Evolutionary conservation across 1,140 invertebrate genomes (phyloP).

Genomic region (Drosophila simulans): DNA sequence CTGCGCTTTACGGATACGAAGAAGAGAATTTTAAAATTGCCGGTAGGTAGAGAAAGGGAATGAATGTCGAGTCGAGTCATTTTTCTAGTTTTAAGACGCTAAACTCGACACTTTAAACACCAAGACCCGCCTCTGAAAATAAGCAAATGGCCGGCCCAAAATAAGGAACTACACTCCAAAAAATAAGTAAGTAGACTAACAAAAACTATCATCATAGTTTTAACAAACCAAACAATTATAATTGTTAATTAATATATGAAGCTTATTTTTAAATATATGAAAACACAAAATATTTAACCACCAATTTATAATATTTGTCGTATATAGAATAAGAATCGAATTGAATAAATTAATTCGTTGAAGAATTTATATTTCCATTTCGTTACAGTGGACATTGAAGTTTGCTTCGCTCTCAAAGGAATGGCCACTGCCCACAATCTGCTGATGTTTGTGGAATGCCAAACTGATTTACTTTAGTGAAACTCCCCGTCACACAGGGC

Average conservation of each 20-base stretch:
- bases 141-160: conserved; percentile 6
- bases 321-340: too few species aligned
- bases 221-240: not conserved
- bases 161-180: conserved; percentile 1
- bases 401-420: conserved; percentile 12
- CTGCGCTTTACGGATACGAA: conserved; percentile 22
- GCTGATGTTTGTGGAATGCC: conserved; percentile 57
- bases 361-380: too few species aligned
- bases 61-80: conserved; percentile 44
- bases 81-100: conserved; percentile 68
- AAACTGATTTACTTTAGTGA: conserved; percentile 66
- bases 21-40: conserved; percentile 61
- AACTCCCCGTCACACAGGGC: conserved; percentile 26
- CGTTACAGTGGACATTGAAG: not conserved
- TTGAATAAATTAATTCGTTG: too few species aligned
- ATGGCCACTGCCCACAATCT: conserved; percentile 44
- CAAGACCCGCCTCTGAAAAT: conserved; percentile 33
- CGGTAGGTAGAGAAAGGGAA: conserved; percentile 28
- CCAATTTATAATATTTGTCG: too few species aligned
- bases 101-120: conserved; percentile 81
- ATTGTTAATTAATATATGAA: too few species aligned
- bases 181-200: not conserved
- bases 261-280: too few species aligned
- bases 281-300: too few species aligned
- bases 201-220: not conserved